phyloP scores from a whole-genome alignment of 2,797 vertebrate genomes.

The Dipus sagitta region DNA sequence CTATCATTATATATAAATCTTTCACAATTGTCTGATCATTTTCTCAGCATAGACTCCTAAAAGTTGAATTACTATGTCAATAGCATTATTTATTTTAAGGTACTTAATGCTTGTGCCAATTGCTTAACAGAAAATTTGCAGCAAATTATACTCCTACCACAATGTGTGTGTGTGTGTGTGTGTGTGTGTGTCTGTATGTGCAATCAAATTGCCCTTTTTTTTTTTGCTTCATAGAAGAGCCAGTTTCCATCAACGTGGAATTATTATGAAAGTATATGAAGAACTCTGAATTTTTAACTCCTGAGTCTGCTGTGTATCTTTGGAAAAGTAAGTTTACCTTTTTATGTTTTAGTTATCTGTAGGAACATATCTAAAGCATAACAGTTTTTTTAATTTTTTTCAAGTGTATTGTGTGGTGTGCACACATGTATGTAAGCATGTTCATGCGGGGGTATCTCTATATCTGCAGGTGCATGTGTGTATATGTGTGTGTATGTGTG shows the following conservation, averaged over 20 bases:
- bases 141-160: background rate
- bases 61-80: conserved; percentile 47
- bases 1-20: conserved; percentile 22
- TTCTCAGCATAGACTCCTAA: conserved; percentile 50
- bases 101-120: background rate
- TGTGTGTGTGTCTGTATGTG: background rate
- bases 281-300: background rate
- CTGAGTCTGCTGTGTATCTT: background rate
- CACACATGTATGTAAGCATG: background rate
- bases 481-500: too few species aligned
- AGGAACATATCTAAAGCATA: conserved; percentile 49
- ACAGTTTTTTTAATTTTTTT: background rate
- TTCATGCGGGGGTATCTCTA: too few species aligned
- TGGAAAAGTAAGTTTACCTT: conserved; percentile 4
- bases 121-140: conserved; percentile 41
- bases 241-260: background rate
- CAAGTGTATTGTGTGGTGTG: background rate
- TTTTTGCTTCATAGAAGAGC: conserved; percentile 52
- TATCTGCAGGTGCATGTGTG: too few species aligned
- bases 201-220: background rate
- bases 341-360: conserved; percentile 26
- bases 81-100: conserved; percentile 37
- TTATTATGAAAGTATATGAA: conserved; percentile 24
- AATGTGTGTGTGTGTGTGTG: background rate
- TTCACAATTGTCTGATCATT: conserved; percentile 47